A percentile compares a stretch with the other conserved stretches of the same genome.
Conservation (phyloP, 2,888 invertebrate species). For the Sphecodes monilicornis region DNA sequence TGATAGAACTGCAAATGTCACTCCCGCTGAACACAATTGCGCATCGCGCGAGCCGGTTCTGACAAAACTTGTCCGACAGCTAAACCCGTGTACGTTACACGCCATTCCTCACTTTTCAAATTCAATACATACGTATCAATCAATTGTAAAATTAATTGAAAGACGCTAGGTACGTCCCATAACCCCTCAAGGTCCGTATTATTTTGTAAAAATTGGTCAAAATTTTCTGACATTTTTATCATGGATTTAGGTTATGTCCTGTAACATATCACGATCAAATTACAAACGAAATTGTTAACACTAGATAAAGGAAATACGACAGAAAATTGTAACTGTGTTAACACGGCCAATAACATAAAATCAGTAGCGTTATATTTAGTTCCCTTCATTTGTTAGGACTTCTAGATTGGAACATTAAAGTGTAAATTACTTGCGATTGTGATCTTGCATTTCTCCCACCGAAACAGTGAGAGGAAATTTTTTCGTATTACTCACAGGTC, state of each 20-base stretch:
- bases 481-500: no score
- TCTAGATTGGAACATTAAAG: no score
- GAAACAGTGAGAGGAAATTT: no score
- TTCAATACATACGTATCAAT: neutral
- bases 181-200: neutral
- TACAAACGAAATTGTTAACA: neutral
- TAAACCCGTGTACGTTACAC: neutral
- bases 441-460: no score
- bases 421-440: no score
- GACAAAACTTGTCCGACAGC: neutral
- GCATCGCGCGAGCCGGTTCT: neutral
- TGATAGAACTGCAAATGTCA: neutral
- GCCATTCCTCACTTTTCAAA: neutral
- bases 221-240: neutral
- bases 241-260: neutral
- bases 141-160: neutral
- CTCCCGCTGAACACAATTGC: neutral
- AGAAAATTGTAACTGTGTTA: no score
- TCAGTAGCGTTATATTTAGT: no score
- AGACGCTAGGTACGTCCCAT: neutral
- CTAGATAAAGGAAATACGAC: neutral
- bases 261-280: neutral
- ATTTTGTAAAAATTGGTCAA: neutral
- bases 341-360: no score
- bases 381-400: no score